These are phyloP conservation scores for Symphodus melops DNA, from an alignment of 2,113 vertebrate genomes.

Conservation along the genomic window DNA sequence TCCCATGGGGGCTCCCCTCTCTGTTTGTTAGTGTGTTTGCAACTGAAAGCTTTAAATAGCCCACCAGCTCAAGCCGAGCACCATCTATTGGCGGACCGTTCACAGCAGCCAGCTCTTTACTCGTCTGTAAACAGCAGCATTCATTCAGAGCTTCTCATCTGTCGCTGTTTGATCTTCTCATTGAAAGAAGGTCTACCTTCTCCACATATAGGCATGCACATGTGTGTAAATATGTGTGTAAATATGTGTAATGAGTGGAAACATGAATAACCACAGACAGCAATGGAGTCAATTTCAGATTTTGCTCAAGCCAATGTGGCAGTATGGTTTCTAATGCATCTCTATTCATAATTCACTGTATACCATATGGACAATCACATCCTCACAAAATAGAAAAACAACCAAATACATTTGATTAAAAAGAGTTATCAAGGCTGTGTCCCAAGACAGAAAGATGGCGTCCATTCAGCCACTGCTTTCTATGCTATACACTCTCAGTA, in stretches of 20 bases:
- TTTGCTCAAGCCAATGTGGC: neutral
- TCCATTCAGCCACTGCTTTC: too few relatives aligned
- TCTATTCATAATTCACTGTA: neutral
- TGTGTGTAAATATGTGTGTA: neutral
- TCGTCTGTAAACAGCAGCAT: slow-evolving; percentile 42
- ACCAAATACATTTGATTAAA: too few relatives aligned
- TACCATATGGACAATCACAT: too few relatives aligned
- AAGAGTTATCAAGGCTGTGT: too few relatives aligned
- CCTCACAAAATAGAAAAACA: too few relatives aligned
- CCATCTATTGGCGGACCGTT: slow-evolving; percentile 67
- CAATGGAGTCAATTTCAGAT: slow-evolving; percentile 1
- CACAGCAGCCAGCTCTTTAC: slow-evolving; percentile 46
- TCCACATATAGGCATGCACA: slow-evolving; percentile 7
- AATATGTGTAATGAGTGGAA: slow-evolving; percentile 11
- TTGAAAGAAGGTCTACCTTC: neutral
- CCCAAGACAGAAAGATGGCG: too few relatives aligned
- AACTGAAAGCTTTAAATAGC: slow-evolving; percentile 79
- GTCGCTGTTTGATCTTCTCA: slow-evolving; percentile 58
- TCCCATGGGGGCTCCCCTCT: slow-evolving; percentile 71
- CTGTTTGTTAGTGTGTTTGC: slow-evolving; percentile 77
- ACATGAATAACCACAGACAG: slow-evolving; percentile 13
- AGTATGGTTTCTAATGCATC: neutral
- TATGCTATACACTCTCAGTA: too few relatives aligned
- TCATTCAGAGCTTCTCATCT: slow-evolving; percentile 43
- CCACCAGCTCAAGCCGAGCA: slow-evolving; percentile 65